phyloP scores from a whole-genome alignment of 92 coral and sea anemone genomes.

The Phenganax marumi region DNA sequence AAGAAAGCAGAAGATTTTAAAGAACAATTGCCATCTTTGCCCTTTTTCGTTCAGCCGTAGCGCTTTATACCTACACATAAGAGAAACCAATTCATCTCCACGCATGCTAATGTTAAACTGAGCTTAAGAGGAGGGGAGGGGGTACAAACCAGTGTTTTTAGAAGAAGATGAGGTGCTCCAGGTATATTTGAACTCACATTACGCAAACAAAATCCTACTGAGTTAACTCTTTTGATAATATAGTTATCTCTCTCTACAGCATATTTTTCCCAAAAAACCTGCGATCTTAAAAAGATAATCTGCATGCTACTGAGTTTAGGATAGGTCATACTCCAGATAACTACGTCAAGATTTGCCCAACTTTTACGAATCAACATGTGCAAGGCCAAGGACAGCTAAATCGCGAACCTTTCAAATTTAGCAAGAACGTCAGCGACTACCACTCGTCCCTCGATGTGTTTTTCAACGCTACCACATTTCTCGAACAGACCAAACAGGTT shows the following conservation, averaged over 20 bases:
- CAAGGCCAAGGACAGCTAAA: background rate
- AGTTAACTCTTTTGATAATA: too few relatives aligned
- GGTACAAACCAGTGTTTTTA: too few relatives aligned
- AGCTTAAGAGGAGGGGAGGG: too few relatives aligned
- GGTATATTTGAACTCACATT: too few relatives aligned
- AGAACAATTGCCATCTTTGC: conserved; percentile 85
- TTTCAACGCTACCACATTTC: conserved; percentile 89
- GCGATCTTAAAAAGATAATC: too few relatives aligned
- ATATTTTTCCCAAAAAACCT: too few relatives aligned
- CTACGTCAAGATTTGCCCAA: background rate
- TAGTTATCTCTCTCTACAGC: too few relatives aligned
- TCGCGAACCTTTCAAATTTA: conserved; percentile 87
- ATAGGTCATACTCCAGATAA: too few relatives aligned
- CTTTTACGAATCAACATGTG: background rate
- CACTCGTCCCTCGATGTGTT: conserved; percentile 90
- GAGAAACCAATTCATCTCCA: background rate
- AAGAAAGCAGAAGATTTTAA: conserved; percentile 92
- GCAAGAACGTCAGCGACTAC: conserved; percentile 95
- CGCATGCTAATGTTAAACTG: too few relatives aligned
- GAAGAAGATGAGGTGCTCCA: too few relatives aligned
- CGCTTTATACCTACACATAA: conserved; percentile 73
- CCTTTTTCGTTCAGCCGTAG: conserved; percentile 82
- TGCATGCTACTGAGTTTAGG: too few relatives aligned
- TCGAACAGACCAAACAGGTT: conserved; percentile 91
- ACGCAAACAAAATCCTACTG: too few relatives aligned